phyloP scores from a whole-genome alignment of 2,797 vertebrate species.

The Alca torda region DNA sequence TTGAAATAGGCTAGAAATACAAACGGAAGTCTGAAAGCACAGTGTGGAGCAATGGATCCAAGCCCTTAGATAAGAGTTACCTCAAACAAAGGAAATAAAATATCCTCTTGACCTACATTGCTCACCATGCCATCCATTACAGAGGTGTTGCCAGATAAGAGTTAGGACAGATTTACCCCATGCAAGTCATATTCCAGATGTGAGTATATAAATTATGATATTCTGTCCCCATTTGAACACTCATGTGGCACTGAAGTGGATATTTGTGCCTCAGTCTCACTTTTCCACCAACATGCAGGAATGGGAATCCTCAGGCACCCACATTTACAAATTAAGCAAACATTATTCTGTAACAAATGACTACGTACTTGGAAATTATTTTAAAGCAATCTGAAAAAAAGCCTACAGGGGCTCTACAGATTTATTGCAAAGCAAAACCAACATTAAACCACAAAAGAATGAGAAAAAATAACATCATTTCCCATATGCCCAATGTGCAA shows the following conservation, averaged over 20 bases:
- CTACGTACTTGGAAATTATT: conserved; percentile 40
- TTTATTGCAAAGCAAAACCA: conserved; percentile 45
- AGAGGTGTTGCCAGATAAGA: neutral
- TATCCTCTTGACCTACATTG: neutral
- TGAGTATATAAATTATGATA: neutral
- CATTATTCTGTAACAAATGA: conserved; percentile 47
- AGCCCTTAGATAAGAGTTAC: neutral
- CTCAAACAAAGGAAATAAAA: conserved; percentile 30
- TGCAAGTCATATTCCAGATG: conserved; percentile 9
- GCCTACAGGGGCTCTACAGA: conserved; percentile 42
- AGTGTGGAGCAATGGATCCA: neutral
- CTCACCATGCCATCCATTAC: neutral
- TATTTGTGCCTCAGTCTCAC: conserved; percentile 9
- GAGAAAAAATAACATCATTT: conserved; percentile 14
- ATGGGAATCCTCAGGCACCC: conserved; percentile 45
- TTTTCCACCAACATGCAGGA: neutral
- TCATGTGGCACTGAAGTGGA: neutral
- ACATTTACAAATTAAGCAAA: conserved; percentile 50
- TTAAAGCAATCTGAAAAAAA: conserved; percentile 54
- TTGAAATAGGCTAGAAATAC: neutral
- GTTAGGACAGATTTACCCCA: neutral
- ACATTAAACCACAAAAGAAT: conserved; percentile 41
- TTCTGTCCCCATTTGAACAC: neutral
- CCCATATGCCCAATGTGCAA: conserved; percentile 25
- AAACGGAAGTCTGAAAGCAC: neutral